These are phyloP conservation scores for Nomada ferruginata DNA, from an alignment of 2,888 invertebrate species.

Conservation along the genomic window DNA sequence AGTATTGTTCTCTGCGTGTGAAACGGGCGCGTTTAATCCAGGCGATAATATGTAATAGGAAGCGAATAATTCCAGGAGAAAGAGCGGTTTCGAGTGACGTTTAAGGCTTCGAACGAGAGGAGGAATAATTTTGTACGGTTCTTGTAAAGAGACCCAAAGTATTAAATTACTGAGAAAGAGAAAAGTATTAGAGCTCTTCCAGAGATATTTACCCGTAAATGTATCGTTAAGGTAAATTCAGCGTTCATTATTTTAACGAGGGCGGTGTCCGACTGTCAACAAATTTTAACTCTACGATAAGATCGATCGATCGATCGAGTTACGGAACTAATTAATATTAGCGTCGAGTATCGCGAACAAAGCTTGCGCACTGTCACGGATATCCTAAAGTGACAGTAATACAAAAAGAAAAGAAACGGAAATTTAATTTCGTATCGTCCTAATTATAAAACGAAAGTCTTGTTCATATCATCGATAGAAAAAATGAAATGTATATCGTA, in stretches of 20 bases:
- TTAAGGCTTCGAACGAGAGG: neutral
- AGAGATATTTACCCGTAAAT: conserved; percentile 47
- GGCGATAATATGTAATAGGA: conserved; percentile 11
- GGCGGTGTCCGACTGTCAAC: conserved; percentile 32
- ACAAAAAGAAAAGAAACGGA: neutral
- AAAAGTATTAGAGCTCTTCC: conserved; percentile 51
- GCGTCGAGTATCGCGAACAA: conserved; percentile 3
- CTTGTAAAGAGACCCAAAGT: conserved; percentile 44
- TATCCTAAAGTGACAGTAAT: neutral
- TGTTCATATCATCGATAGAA: neutral
- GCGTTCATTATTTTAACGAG: conserved; percentile 27
- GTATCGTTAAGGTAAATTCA: conserved; percentile 46
- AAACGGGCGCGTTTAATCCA: neutral
- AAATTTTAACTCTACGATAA: conserved; percentile 34
- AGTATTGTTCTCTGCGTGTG: conserved; percentile 3
- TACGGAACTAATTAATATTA: neutral
- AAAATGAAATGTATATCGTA: neutral
- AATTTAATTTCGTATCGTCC: conserved; percentile 14
- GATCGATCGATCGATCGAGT: conserved; percentile 11
- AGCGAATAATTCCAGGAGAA: conserved; percentile 14
- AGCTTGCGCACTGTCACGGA: neutral
- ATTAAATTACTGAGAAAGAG: conserved; percentile 50
- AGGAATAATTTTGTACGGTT: conserved; percentile 44
- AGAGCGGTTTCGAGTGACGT: neutral
- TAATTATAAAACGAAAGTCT: neutral